A percentile compares a stretch with the other conserved stretches of the same genome.
These are phyloP conservation scores for Gallinago paraguaiae DNA, from an alignment of 2,113 vertebrate genomes.

Conservation along the genomic window DNA sequence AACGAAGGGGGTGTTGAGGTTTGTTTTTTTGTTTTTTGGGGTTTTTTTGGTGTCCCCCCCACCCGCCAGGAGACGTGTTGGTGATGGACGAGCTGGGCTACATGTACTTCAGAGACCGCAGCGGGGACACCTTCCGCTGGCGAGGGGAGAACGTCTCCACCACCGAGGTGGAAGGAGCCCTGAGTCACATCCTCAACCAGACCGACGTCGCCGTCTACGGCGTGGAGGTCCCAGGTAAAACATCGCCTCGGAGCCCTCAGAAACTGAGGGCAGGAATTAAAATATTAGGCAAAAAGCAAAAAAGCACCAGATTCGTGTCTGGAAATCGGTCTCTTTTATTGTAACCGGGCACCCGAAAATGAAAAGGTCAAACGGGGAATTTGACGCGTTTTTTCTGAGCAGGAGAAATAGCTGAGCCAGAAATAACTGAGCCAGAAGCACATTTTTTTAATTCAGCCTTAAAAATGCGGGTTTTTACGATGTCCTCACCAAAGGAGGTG, in stretches of 20 bases:
- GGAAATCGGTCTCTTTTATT: background rate
- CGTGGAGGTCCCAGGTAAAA: conserved; percentile 81
- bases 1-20: too few relatives aligned
- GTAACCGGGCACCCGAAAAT: background rate
- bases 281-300: background rate
- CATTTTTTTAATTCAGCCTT: background rate
- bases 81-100: conserved; percentile 93
- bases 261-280: background rate
- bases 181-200: conserved; percentile 84
- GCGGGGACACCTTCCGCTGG: conserved; percentile 91
- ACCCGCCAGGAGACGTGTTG: conserved; percentile 80
- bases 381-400: accelerated
- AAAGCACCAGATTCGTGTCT: accelerated
- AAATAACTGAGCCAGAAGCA: accelerated
- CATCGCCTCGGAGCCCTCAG: accelerated
- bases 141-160: conserved; percentile 92
- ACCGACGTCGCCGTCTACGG: conserved; percentile 87
- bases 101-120: conserved; percentile 88
- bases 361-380: background rate
- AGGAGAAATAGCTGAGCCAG: background rate
- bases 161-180: conserved; percentile 84
- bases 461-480: background rate
- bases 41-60: background rate
- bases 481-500: too few relatives aligned
- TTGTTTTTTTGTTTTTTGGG: too few relatives aligned